Evolutionary conservation across 1,140 invertebrate genomes (phyloP), one percentile per base, ranked within the genome.

Genomic region (Conus ventricosus): DNA sequence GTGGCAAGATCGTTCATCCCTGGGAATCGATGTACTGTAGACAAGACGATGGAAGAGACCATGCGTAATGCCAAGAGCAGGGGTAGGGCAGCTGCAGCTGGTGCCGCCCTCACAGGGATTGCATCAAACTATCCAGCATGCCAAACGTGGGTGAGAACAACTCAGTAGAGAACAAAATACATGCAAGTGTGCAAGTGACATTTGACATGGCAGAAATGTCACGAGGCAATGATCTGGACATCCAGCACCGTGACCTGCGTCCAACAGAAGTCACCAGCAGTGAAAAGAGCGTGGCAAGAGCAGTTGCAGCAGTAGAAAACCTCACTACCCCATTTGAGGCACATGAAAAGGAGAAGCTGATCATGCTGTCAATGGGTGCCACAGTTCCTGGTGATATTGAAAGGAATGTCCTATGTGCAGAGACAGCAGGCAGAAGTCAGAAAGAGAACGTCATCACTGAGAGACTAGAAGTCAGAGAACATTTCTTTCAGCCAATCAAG

Each of bases 161-260:
- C 89, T 7, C 88, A 89, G 51, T 71, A 83, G 54, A 1, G 90
- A 80, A 78, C 87, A 54, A 39, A 88, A 75, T 91, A 85, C 88
- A 76, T 87, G 53, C 39, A 39, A n/a, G n/a, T n/a, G n/a, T n/a
- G n/a, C n/a, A n/a, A 39, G 39, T 39, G 39, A 39, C 39, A 39
- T 39, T 3, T 39, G 39, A 39, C 39, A 39, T 90, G 83, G 84
- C 82, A 51, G 86, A 89, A 25, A 89, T 90, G 87, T 84, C 86
- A 4, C 75, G 82, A 57, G 67, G 85, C 8, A 55, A 4, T 51
- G n/a, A 23, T 39, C 55, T 20, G 17, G 80, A 84, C 2, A 39
- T 3, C 39, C 39, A 39, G 39, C 39, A 39, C 39, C 39, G 39
- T 39, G 39, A 39, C 3, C 39, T 39, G 0, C 39, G 39, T 39